Evolutionary conservation across 2,888 invertebrate species (phyloP), one percentile per base, ranked within the genome.

Genomic region (Serrognathus titanus): DNA sequence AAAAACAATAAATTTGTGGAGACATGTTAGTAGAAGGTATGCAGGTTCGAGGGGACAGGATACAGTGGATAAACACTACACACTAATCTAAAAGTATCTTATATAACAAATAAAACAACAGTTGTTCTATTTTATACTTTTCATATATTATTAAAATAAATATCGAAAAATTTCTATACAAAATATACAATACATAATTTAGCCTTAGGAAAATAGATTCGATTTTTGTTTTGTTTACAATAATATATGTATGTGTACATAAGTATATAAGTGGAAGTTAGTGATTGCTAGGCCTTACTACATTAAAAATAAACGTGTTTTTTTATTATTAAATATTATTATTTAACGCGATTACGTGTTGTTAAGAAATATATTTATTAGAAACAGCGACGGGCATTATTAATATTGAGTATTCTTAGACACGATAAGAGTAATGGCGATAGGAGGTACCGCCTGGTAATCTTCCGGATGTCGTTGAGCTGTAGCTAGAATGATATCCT

Each of bases 401-500:
- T 31, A 31, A 31, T 31, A 31, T 31, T 31, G 24, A 39, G 5
- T 39, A 39, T 39, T 62, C 74, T 84, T 89, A 93, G 76, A 92
- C 90, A 79, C 90, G 88, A 82, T 92, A 92, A 70, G 91, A 90
- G 82, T 85, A 92, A 79, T 92, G 90, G 72, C 92, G 89, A 80
- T 92, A 92, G 71, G 79, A 80, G 74, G 88, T 90, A 77, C 92
- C 92, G 73, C 88, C 86, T 65, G 92, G 93, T 75, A 92, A 83
- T 76, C 88, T 86, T 75, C 92, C 92, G 77, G 88, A 86, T 66
- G 86, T 78, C 70, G 86, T 84, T 62, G 90, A 88, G 68, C 89
- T 88, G 82, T 92, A 92, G 74, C 90, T 89, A 60, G 84, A 82
- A 68, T 76, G 80, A 80, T 92, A 92, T 70, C 91, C 88, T 69